Conservation (phyloP, 2,888 invertebrate species). For the Amphimallon solstitiale region DNA sequence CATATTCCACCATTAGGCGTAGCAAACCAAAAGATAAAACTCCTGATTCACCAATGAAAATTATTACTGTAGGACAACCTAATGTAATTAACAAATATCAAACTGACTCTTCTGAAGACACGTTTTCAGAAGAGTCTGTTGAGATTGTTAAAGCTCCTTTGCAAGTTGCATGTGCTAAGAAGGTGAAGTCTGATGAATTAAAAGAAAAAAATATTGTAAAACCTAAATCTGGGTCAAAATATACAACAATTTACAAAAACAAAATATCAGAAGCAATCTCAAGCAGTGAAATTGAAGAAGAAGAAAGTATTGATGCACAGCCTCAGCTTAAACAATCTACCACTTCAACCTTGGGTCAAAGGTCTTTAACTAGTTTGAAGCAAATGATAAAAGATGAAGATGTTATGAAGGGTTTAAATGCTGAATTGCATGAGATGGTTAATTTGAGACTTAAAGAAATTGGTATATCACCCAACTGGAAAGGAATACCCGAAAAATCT, state of each 20-base stretch:
- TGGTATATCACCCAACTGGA: conserved; percentile 73
- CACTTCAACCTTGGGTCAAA: conserved; percentile 47
- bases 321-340: conserved; percentile 37
- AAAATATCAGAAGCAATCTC: neutral
- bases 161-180: neutral
- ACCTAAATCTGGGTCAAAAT: too few relatives aligned
- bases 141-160: conserved; percentile 9
- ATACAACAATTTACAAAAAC: neutral
- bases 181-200: neutral
- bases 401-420: conserved; percentile 42
- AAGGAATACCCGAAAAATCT: conserved; percentile 66
- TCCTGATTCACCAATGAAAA: neutral
- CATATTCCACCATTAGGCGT: neutral
- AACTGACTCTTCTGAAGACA: conserved; percentile 7
- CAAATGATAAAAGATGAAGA: conserved; percentile 44
- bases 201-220: neutral
- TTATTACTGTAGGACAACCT: neutral
- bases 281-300: conserved; percentile 12
- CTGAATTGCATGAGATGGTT: conserved; percentile 56
- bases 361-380: conserved; percentile 49
- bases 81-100: neutral
- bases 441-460: conserved; percentile 68
- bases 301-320: neutral
- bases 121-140: conserved; percentile 9
- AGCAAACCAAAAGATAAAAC: neutral